A percentile compares a stretch with the other conserved stretches of the same genome.
Conservation (phyloP, 1,140 invertebrate genomes). For the Calliopsis andreniformis region DNA sequence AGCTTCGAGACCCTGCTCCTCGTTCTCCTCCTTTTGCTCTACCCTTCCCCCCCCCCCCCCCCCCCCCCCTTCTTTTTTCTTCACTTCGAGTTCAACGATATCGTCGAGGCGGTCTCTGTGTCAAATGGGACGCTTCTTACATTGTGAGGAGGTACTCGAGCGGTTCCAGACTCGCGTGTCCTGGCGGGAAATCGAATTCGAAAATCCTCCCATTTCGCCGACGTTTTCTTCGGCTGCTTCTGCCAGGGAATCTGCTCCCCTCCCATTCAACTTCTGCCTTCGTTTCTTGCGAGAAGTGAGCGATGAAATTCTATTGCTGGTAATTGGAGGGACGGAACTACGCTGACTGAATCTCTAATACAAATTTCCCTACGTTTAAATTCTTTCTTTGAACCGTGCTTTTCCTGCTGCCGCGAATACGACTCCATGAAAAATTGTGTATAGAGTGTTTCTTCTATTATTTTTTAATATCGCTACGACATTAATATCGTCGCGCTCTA, state of each 20-base stretch:
- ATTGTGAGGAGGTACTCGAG: constrained; percentile 11
- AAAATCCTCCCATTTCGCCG: neutral
- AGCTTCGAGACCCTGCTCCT: constrained; percentile 27
- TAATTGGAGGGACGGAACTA: neutral
- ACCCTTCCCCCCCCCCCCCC: neutral
- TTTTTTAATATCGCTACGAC: too few species aligned
- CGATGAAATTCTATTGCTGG: constrained; percentile 18
- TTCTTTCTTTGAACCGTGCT: too few species aligned
- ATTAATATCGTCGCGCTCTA: constrained; percentile 15
- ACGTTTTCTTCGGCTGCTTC: neutral
- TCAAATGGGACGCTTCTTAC: constrained; percentile 33
- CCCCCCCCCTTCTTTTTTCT: neutral
- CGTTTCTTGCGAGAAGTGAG: neutral
- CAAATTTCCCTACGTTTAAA: too few species aligned
- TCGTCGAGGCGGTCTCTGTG: constrained; percentile 25
- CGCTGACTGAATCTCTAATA: neutral
- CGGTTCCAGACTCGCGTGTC: constrained; percentile 3
- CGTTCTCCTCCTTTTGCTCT: neutral
- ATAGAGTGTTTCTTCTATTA: too few species aligned
- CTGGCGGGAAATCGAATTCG: constrained; percentile 33
- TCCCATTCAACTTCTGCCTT: neutral
- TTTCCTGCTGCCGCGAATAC: too few species aligned
- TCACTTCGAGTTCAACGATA: constrained; percentile 37
- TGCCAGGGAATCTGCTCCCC: neutral
- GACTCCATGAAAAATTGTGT: too few species aligned